A percentile compares a stretch with the other conserved stretches of the same genome.
phyloP scores from a whole-genome alignment of 2,113 vertebrate species.

The Pseudopodoces humilis region DNA sequence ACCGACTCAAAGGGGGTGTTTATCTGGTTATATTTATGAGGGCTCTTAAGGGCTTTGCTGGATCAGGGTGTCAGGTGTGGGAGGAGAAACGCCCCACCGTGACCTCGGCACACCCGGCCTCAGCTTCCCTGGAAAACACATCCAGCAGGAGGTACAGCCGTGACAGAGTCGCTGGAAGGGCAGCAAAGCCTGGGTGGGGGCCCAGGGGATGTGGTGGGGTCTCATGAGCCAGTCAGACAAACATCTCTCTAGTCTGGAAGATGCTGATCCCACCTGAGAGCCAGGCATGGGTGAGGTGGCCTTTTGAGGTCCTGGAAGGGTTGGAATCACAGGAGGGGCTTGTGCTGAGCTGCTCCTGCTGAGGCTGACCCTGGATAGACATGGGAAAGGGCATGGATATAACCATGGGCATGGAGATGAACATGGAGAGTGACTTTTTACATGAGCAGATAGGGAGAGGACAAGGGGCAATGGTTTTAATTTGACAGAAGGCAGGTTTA shows the following conservation, averaged over 20 bases:
- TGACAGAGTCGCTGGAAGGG: neutral
- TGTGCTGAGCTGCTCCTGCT: neutral
- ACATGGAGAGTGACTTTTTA: neutral
- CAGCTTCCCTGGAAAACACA: fast-evolving
- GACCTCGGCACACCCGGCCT: fast-evolving
- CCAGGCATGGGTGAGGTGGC: neutral
- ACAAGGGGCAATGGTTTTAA: neutral
- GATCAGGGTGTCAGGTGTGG: neutral
- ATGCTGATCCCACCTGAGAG: neutral
- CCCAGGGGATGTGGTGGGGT: neutral
- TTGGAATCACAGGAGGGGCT: neutral
- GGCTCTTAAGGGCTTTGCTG: constrained; percentile 25
- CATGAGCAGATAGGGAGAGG: fast-evolving
- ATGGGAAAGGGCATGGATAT: neutral
- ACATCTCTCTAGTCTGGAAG: neutral
- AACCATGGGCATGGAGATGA: fast-evolving
- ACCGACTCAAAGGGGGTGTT: neutral
- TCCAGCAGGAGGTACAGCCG: fast-evolving
- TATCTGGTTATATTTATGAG: constrained; percentile 11
- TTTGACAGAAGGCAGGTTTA: neutral
- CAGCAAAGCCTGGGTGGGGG: neutral
- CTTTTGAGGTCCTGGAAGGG: neutral
- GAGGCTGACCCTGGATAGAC: neutral
- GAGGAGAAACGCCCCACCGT: neutral
- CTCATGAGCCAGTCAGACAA: neutral